Base-by-base conservation (phyloP, 2,888 invertebrate species). In the Amphipoea oculea region DNA sequence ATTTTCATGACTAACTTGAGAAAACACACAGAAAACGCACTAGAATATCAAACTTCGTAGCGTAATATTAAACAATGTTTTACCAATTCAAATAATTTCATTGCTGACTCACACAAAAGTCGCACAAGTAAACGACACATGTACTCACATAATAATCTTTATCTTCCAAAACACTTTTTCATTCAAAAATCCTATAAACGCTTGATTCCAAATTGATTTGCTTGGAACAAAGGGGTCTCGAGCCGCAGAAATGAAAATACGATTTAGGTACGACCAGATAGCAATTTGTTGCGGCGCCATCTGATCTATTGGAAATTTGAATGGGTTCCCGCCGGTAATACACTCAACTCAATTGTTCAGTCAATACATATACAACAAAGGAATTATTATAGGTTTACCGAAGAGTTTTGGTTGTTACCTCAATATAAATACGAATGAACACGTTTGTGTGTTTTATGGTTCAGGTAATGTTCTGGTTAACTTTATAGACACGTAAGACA, bases 301-400 rank as follows among this genome's bases (percentile, higher is more conserved):
- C 89, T 91, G 91, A 92, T 92, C 90, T 87, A 86, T 89, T 89
- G 78, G 87, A 91, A 90, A 90, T 91, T 92, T 90, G 88, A 91
- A 91, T 90, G 86, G 86, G 88, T 86, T 86, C 82, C 83, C 82
- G 78, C 71, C 82, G 80, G 85, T 89, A 89, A 89, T 89, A 86
- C 82, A 81, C 79, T 86, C 69, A 83, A 89, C 88, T 82, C 87
- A 84, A 90, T 91, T 89, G 88, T 89, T 86, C 81, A 69, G 76
- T 84, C 85, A 85, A 90, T 88, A 86, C 40, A 40, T 40, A 40
- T 40, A 40, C 78, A 79, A 90, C 88, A 89, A 88, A 85, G 81
- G 84, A 84, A 87, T 89, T 86, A 79, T 76, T 81, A 75, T 67
- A 65, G 80, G 75, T 77, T 87, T 51, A 70, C 57, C 60, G n/a